These are phyloP conservation scores for Agapornis roseicollis DNA, from an alignment of 2,113 vertebrate species.

Conservation along the genomic window DNA sequence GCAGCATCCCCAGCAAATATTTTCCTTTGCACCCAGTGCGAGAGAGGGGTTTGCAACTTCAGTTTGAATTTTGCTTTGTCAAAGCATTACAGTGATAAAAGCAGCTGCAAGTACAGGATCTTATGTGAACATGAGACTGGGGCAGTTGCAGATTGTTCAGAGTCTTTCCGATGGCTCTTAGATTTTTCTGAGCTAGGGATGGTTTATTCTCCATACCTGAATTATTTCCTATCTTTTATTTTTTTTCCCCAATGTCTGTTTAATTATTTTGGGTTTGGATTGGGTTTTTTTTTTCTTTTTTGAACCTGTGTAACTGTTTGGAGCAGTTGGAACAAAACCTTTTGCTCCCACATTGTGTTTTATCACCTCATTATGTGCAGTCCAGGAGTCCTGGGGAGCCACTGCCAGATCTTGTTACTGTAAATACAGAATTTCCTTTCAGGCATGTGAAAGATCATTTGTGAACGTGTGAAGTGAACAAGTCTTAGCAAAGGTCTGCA, in stretches of 20 bases:
- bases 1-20: background rate
- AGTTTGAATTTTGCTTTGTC: background rate
- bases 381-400: background rate
- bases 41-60: background rate
- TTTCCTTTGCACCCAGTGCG: background rate
- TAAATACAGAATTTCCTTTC: background rate
- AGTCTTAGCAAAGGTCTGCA: background rate
- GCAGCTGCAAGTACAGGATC: accelerated
- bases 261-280: background rate
- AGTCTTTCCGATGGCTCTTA: background rate
- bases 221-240: background rate
- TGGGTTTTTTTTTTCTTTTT: no score
- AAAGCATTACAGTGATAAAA: background rate
- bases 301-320: background rate
- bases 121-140: background rate
- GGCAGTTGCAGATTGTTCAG: background rate
- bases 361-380: background rate
- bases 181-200: background rate
- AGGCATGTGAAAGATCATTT: background rate
- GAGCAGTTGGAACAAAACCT: background rate
- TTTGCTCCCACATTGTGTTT: background rate
- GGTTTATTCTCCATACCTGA: background rate
- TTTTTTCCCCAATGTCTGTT: background rate
- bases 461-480: accelerated
- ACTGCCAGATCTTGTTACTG: background rate